A percentile compares a stretch with the other conserved stretches of the same genome.
Conservation (phyloP, 2,113 vertebrate genomes). For the Nyctibius bracteatus region DNA sequence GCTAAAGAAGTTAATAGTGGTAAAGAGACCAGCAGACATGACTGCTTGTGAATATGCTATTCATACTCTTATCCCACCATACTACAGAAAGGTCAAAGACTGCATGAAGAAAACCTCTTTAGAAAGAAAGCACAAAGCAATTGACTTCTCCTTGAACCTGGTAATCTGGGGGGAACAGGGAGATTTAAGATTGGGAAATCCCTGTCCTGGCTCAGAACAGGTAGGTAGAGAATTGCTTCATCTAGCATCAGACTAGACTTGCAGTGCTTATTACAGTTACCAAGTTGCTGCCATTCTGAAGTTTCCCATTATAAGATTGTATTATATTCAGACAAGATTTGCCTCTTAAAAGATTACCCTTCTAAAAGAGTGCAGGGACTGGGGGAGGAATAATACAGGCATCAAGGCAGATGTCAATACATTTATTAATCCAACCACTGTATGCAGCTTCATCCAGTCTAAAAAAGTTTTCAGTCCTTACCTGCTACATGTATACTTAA, state of each 20-base stretch:
- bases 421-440: neutral
- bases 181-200: neutral
- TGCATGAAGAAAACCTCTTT: neutral
- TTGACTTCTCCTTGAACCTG: neutral
- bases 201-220: neutral
- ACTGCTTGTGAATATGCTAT: neutral
- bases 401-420: neutral
- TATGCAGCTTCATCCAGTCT: neutral
- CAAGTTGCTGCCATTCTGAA: neutral
- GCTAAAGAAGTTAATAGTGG: neutral
- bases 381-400: neutral
- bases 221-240: neutral
- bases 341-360: neutral
- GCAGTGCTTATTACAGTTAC: neutral
- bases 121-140: neutral
- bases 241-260: neutral
- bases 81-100: neutral
- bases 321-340: neutral
- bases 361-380: neutral
- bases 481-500: neutral
- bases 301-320: neutral
- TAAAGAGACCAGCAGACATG: neutral
- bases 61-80: neutral
- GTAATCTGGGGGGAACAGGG: neutral
- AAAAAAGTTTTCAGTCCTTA: neutral